These are phyloP conservation scores for Noctua comes DNA, from an alignment of 2,888 invertebrate genomes.

Conservation along the genomic window DNA sequence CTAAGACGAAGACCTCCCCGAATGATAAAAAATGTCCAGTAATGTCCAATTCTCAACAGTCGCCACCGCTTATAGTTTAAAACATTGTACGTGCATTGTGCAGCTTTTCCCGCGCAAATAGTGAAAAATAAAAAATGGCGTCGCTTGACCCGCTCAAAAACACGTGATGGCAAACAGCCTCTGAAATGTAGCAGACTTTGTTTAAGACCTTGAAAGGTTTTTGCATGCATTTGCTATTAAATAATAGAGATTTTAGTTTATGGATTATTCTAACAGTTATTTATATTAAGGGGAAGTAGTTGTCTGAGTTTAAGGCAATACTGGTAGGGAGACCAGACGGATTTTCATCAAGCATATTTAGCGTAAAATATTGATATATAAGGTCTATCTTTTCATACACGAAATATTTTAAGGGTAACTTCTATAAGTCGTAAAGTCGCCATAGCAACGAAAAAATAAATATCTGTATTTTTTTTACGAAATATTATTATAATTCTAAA, in stretches of 20 bases:
- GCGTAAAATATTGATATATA: too few relatives aligned
- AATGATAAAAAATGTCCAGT: too few relatives aligned
- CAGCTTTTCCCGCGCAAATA: slow-evolving; percentile 38
- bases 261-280: not conserved
- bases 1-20: too few relatives aligned
- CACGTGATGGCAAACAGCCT: slow-evolving; percentile 55
- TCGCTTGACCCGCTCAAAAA: slow-evolving; percentile 41
- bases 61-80: slow-evolving; percentile 31
- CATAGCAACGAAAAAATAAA: too few relatives aligned
- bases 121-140: slow-evolving; percentile 57
- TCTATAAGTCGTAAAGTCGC: too few relatives aligned
- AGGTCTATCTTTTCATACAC: too few relatives aligned
- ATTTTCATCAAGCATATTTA: too few relatives aligned
- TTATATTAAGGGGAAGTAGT: not conserved
- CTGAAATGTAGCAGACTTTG: slow-evolving; percentile 29
- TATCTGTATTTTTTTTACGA: too few relatives aligned
- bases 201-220: slow-evolving; percentile 34
- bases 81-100: slow-evolving; percentile 42
- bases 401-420: too few relatives aligned
- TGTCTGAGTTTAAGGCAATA: not conserved
- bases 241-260: slow-evolving; percentile 13
- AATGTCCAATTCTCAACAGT: not conserved
- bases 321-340: too few relatives aligned
- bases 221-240: slow-evolving; percentile 19
- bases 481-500: too few relatives aligned